Evolutionary conservation across 2,113 vertebrate species (phyloP).

Genomic region (Macquaria australasica): DNA sequence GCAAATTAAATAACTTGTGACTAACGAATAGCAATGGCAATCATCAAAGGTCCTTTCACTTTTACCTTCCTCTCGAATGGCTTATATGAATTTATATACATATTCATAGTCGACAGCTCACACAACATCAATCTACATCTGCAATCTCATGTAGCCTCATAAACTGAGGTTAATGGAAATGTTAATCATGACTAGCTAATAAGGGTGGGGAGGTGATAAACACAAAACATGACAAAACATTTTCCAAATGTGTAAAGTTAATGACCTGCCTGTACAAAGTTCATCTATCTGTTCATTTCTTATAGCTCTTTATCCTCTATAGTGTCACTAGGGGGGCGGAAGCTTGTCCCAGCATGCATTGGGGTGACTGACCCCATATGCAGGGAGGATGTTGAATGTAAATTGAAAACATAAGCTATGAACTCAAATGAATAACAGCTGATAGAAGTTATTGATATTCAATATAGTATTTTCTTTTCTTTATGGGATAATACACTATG

Average conservation of each 20-base stretch:
- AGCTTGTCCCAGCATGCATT: background rate
- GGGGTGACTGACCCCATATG: background rate
- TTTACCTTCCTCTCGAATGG: background rate
- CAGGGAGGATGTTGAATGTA: background rate
- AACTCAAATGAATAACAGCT: no score
- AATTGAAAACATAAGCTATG: background rate
- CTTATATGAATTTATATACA: background rate
- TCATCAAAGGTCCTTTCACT: background rate
- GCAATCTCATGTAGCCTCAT: slow-evolving; percentile 19
- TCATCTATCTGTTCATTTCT: background rate
- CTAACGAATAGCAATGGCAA: background rate
- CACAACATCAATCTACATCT: slow-evolving; percentile 11
- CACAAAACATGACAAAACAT: slow-evolving; percentile 25
- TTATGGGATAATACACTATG: no score
- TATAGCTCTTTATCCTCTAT: background rate
- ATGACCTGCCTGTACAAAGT: background rate
- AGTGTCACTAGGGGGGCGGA: background rate
- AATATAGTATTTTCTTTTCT: no score
- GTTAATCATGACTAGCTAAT: slow-evolving; percentile 61
- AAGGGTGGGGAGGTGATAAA: slow-evolving; percentile 21
- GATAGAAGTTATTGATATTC: no score
- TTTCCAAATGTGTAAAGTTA: background rate
- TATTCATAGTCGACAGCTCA: slow-evolving; percentile 14
- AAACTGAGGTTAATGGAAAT: slow-evolving; percentile 56
- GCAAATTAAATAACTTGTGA: slow-evolving; percentile 5